Evolutionary conservation across 2,797 vertebrate genomes (phyloP), one percentile per base, ranked within the genome.

Genomic region (Ctenopoma multispine): DNA sequence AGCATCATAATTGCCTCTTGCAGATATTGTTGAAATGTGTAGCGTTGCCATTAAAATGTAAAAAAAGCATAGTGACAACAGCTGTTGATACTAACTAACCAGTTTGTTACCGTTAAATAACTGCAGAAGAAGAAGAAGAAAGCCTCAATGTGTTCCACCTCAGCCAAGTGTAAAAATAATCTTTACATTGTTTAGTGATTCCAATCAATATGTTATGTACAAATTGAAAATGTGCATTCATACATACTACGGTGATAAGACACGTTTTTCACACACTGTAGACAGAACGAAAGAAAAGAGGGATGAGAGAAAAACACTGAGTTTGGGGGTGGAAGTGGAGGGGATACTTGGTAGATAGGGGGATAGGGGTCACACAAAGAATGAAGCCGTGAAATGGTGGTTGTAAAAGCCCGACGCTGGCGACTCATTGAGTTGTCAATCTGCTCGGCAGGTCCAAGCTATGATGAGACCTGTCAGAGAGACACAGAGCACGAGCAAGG

Each of bases 361-460:
- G 49, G 58, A 63, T 11, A 38, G n/a, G 72, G 27, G 34, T 89
- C 86, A 77, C 75, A 91, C 86, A 91, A 87, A 92, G 89, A 67
- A 68, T 24, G 80, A 80, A 79, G 90, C 87, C 87, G 82, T 92
- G 92, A 93, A 94, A 92, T 90, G 87, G 81, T 78, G 69, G 80
- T 87, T 67, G 89, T 90, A 83, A 92, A 92, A 90, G 89, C 78
- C 63, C 59, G 78, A 84, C 81, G 83, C 87, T 87, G 92, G 86
- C 77, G 27, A 15, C 92, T 95, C 94, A 96, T 96, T 95, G 95
- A 96, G 95, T 92, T 94, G 95, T 96, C 95, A 95, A 92, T 94
- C 94, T 91, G 90, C 92, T 85, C 86, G 83, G 88, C 87, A 84
- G 88, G 88, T 89, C 71, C 54, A 34, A 72, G 41, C 69, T 80